A percentile compares a stretch with the other conserved stretches of the same genome.
Conservation (phyloP, 1,140 invertebrate species). For the Cyphomyrmex costatus region DNA sequence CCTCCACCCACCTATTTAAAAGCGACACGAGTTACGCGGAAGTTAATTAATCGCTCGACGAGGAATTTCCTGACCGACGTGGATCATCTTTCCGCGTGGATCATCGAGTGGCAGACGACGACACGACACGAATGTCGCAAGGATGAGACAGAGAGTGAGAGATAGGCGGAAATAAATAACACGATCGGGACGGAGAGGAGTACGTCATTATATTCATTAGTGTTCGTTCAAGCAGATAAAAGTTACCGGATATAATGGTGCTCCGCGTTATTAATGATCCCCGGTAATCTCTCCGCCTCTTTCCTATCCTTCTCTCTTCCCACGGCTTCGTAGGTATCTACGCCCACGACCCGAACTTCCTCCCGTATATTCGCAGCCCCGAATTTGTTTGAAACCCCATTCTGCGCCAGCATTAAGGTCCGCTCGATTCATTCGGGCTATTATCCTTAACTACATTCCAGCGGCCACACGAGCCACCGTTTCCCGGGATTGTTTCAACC, state of each 20-base stretch:
- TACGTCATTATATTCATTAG: constrained; percentile 79
- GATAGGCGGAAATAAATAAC: constrained; percentile 65
- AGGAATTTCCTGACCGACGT: constrained; percentile 2
- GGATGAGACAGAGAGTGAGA: background rate
- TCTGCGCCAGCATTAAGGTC: constrained; percentile 69
- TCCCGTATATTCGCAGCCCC: constrained; percentile 69
- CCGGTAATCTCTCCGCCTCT: constrained; percentile 76
- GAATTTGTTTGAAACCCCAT: constrained; percentile 75
- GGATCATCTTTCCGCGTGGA: constrained; percentile 7
- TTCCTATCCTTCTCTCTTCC: constrained; percentile 41
- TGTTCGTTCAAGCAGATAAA: constrained; percentile 78
- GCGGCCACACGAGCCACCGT: constrained; percentile 70
- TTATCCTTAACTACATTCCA: constrained; percentile 75
- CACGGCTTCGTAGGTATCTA: constrained; percentile 21
- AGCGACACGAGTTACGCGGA: constrained; percentile 1
- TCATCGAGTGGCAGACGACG: background rate
- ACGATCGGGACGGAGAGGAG: constrained; percentile 67
- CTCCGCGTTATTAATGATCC: constrained; percentile 79
- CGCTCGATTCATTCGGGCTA: constrained; percentile 72
- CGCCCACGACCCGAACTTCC: constrained; percentile 68
- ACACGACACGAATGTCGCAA: background rate
- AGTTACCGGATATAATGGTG: constrained; percentile 78
- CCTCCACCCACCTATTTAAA: background rate
- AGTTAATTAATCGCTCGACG: constrained; percentile 51
- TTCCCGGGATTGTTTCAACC: constrained; percentile 63